These are phyloP conservation scores for Hemicordylus capensis DNA, from an alignment of 2,113 vertebrate genomes.

Conservation along the genomic window DNA sequence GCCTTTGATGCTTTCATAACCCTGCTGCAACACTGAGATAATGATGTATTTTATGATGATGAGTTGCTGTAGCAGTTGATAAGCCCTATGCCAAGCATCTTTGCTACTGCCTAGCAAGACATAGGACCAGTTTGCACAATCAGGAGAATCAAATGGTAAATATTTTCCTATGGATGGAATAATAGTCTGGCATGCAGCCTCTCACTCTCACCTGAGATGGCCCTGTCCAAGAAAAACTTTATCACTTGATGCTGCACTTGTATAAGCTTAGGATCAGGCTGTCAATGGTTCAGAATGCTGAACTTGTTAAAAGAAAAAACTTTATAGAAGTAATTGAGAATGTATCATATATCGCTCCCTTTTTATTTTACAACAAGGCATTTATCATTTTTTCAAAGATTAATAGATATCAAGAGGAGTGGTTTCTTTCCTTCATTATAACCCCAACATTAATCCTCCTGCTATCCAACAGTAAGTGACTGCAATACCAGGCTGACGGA, in stretches of 20 bases:
- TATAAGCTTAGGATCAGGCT: neutral
- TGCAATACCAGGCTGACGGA: constrained; percentile 46
- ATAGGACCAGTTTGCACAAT: neutral
- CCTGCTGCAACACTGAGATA: neutral
- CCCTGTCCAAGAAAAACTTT: no score
- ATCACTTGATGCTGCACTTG: no score
- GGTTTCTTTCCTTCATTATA: constrained; percentile 52
- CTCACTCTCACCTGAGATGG: no score
- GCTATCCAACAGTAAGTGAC: constrained; percentile 53
- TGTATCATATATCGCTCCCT: neutral
- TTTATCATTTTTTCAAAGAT: constrained; percentile 33
- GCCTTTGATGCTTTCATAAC: no score
- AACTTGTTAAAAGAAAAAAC: neutral
- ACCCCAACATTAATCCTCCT: constrained; percentile 63
- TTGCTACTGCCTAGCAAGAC: neutral
- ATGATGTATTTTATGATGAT: neutral
- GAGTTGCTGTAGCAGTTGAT: neutral
- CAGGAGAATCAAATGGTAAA: neutral
- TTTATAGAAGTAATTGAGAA: constrained; percentile 29
- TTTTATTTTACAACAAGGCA: constrained; percentile 40
- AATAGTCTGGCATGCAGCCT: no score
- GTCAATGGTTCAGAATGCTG: neutral
- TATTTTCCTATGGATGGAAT: neutral
- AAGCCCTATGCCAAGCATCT: neutral
- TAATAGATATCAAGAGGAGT: constrained; percentile 49